These are phyloP conservation scores for Syrrhaptes paradoxus DNA, from an alignment of 2,113 vertebrate species.

Conservation along the genomic window DNA sequence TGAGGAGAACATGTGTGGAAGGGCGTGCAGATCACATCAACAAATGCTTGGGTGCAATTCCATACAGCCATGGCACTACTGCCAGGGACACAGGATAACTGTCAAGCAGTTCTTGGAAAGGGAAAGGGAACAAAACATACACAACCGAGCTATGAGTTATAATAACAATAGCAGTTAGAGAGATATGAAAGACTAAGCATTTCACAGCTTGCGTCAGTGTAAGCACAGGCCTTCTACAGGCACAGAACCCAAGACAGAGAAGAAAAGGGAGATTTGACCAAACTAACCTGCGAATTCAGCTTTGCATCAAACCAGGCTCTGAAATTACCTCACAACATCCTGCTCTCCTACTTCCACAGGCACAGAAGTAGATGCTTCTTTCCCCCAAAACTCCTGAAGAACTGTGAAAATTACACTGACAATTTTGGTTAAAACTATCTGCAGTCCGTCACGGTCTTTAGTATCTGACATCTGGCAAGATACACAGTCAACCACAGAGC, in stretches of 20 bases:
- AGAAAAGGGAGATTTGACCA: background rate
- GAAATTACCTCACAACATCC: background rate
- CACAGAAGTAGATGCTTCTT: background rate
- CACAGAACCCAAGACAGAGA: background rate
- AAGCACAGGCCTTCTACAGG: background rate
- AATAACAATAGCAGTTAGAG: background rate
- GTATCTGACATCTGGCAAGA: background rate
- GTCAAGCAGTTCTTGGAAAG: background rate
- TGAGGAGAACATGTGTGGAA: accelerated
- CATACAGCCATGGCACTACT: background rate
- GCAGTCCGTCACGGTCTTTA: background rate
- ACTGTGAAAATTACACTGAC: background rate
- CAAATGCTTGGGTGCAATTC: background rate
- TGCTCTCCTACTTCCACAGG: background rate
- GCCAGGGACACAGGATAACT: background rate
- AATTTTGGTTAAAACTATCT: background rate
- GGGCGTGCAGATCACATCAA: background rate
- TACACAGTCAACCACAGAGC: background rate
- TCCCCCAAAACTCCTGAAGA: background rate
- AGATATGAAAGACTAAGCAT: background rate
- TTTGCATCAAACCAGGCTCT: background rate
- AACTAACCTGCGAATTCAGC: background rate
- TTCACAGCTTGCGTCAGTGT: background rate
- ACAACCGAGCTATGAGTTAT: background rate
- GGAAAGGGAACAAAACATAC: background rate